Base-by-base conservation (phyloP, 2,888 invertebrate genomes). In the Phragmatobia fuliginosa region DNA sequence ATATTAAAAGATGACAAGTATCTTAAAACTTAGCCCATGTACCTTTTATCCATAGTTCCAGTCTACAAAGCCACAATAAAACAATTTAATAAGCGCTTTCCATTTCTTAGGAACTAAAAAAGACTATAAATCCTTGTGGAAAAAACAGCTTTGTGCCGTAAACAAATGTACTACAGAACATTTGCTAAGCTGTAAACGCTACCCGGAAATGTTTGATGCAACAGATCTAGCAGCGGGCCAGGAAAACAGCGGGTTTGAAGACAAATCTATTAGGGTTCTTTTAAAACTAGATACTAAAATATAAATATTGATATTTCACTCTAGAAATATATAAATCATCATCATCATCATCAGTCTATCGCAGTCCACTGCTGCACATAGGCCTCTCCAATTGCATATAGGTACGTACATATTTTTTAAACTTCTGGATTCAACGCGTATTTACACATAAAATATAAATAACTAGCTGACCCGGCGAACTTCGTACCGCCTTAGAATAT, bases 161-260 rank as follows among this genome's bases (percentile, higher is more conserved):
- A 80, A 75, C 74, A 82, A 80, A 82, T 81, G 82, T 82, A 75
- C 73, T 76, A 76, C 70, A 77, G 52, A 77, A 80, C 74, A 77
- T 82, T 80, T 82, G 72, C 78, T 76, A 82, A 81, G 77, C 82
- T 68, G 75, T 80, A 77, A 82, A 80, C 72, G 75, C 67, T 78
- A 81, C 73, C 71, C 72, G 81, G 75, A 76, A 76, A 78, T 82
- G 80, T 80, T 80, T 82, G 82, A 81, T 81, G 78, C 81, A 81
- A 82, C 81, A 82, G 81, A 82, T 81, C 72, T 74, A 56, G 25
- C 28, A 49, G 32, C 14, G 59, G 69, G 82, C 77, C 72, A 67
- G 0, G 2, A 6, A 74, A 61, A 4, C 11, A 31, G 78, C 77
- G 72, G 18, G 0, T 56, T 52, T 36, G 14, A 41, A 7, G 16